Evolutionary conservation across 2,113 vertebrate species (phyloP), one percentile per base, ranked within the genome.

Genomic region (Circaetus gallicus): DNA sequence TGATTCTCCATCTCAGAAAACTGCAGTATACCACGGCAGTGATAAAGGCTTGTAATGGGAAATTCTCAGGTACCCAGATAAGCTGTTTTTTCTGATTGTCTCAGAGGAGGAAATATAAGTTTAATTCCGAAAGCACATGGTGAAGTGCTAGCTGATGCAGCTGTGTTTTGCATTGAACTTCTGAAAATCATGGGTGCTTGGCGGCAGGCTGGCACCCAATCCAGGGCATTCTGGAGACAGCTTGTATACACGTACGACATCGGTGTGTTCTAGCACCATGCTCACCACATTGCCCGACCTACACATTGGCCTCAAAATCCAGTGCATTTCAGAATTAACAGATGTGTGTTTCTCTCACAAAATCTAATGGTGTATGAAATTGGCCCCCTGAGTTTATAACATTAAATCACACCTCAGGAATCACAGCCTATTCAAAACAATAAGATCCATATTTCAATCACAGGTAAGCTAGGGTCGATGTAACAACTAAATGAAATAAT

Each of bases 221-320:
- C 10, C 43, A 70, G 50, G 26, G 16, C 0, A 0, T 52, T 82
- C 40, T 17, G 74, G 69, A 76, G 55, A 20, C 42, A 81, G n/a
- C 14, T n/a, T 47, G 49, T 61, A 63, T n/a, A 47, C 36, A 18
- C 0, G 0, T 18, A 52, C 0, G 0, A 7, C 25, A 31, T 21
- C 1, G 1, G 4, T 53, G 50, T 36, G 38, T 36, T 73, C 36
- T 7, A 67, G 55, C 59, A 89, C 42, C 1, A 1, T 32, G 69
- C 29, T 71, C 34, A 56, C 52, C 38, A 72, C 7, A 0, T 40
- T 72, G 69, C 25, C 45, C 5, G 5, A 7, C 31, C 10, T 40
- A 47, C 31, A 26, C 8, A 10, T 24, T 26, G 62, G 15, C 62
- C 47, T 81, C 29, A 9, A 82, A 89, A 89, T 12, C 21, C 86